A percentile compares a stretch with the other conserved stretches of the same genome.
Conservation (phyloP, 2,888 invertebrate species). For the Xestia sexstrigata region DNA sequence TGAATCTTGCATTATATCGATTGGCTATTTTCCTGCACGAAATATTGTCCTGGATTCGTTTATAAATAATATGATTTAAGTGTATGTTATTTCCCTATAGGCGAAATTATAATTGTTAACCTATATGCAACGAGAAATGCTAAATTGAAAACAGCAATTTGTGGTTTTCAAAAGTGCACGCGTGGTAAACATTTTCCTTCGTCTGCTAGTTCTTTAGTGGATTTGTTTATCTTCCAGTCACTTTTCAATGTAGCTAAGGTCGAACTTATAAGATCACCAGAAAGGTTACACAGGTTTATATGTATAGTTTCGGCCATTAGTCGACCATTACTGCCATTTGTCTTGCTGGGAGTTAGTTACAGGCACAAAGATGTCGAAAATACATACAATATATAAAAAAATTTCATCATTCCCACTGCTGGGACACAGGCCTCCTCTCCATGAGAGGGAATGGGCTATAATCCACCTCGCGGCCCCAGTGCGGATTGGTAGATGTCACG, state of each 20-base stretch:
- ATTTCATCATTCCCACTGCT: too few relatives aligned
- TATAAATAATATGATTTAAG: conserved; percentile 13
- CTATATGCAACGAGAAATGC: neutral
- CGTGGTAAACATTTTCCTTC: neutral
- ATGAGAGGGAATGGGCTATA: too few relatives aligned
- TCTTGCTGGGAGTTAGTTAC: neutral
- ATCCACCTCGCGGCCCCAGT: too few relatives aligned
- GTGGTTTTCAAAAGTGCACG: neutral
- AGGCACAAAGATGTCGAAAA: neutral
- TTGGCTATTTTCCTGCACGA: conserved; percentile 28
- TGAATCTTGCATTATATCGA: conserved; percentile 28
- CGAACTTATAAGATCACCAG: neutral
- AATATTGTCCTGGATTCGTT: conserved; percentile 16
- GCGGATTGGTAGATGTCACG: too few relatives aligned
- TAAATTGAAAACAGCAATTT: neutral
- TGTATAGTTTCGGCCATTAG: neutral
- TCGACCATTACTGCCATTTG: neutral
- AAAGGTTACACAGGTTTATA: neutral
- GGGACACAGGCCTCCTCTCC: too few relatives aligned
- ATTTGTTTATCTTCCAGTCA: neutral
- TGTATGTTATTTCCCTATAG: conserved; percentile 17
- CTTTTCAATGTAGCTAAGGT: neutral
- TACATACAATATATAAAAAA: neutral
- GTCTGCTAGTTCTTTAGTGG: neutral
- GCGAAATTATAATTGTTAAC: neutral